Conservation (phyloP, 2,113 vertebrate genomes). For the Geococcyx californianus region DNA sequence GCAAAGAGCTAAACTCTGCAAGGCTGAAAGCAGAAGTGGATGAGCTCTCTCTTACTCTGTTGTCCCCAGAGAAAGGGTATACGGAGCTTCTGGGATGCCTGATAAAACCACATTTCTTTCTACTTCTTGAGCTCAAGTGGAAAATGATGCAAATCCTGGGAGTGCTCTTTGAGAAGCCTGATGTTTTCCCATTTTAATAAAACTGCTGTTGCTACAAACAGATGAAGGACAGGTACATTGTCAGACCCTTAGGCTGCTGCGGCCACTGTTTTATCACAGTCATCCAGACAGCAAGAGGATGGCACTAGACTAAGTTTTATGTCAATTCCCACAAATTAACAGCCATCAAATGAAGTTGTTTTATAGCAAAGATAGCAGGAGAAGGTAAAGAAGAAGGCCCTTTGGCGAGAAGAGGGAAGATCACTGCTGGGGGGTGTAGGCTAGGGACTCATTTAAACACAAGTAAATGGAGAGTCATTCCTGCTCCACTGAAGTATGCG, state of each 20-base stretch:
- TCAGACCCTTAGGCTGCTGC: not conserved
- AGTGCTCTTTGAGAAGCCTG: not conserved
- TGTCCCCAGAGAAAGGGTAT: not conserved
- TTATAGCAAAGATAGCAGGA: not conserved
- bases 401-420: not conserved
- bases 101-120: not conserved
- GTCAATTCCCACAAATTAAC: not conserved
- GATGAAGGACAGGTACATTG: not conserved
- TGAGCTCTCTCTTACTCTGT: not conserved
- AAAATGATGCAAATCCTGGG: not conserved
- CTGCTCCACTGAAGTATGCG: fast-evolving
- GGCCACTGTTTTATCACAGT: not conserved
- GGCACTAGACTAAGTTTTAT: not conserved
- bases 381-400: not conserved
- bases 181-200: not conserved
- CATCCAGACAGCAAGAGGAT: not conserved
- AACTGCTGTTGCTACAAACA: not conserved
- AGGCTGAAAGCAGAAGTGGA: not conserved
- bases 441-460: not conserved
- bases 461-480: not conserved
- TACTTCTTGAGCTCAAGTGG: not conserved
- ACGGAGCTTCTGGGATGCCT: not conserved
- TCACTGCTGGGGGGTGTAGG: not conserved
- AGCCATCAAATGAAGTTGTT: not conserved
- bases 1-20: not conserved